Evolutionary conservation across 23 tunicate species (phyloP).

Genomic region (Ascidia mentula): DNA sequence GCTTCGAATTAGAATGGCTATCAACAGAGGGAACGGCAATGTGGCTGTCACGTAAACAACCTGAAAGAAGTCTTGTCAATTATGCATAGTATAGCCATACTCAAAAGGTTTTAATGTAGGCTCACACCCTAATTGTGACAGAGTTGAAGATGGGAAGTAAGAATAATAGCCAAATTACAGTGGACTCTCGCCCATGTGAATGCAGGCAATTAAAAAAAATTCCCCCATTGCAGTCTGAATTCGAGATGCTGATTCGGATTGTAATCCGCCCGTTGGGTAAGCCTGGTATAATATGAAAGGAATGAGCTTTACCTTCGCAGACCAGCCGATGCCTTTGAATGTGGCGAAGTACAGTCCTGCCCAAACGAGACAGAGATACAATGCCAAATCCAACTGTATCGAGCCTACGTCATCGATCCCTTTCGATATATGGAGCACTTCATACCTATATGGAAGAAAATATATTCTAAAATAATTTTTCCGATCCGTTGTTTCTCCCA

Average conservation of each 20-base stretch:
- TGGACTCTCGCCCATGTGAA: too few species aligned
- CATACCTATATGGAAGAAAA: neutral
- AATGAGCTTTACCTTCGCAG: slow-evolving; percentile 1
- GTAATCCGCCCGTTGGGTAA: too few species aligned
- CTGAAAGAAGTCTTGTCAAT: neutral
- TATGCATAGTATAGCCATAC: neutral
- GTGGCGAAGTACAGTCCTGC: neutral
- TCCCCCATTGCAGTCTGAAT: too few species aligned
- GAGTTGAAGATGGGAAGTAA: too few species aligned
- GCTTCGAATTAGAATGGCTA: slow-evolving; percentile 24
- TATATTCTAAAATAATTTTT: neutral
- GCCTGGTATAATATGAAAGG: too few species aligned
- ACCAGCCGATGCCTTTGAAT: neutral
- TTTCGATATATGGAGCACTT: neutral
- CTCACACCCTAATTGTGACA: neutral
- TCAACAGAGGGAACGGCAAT: slow-evolving; percentile 26
- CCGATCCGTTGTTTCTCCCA: neutral
- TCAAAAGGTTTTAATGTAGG: neutral
- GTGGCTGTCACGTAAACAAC: slow-evolving; percentile 45
- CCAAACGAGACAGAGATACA: neutral
- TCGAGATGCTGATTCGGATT: too few species aligned
- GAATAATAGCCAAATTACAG: too few species aligned
- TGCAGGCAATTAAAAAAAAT: too few species aligned
- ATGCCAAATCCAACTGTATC: neutral
- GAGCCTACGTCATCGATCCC: neutral